Base-by-base conservation (phyloP, 2,113 vertebrate species). In the Symphodus melops region DNA sequence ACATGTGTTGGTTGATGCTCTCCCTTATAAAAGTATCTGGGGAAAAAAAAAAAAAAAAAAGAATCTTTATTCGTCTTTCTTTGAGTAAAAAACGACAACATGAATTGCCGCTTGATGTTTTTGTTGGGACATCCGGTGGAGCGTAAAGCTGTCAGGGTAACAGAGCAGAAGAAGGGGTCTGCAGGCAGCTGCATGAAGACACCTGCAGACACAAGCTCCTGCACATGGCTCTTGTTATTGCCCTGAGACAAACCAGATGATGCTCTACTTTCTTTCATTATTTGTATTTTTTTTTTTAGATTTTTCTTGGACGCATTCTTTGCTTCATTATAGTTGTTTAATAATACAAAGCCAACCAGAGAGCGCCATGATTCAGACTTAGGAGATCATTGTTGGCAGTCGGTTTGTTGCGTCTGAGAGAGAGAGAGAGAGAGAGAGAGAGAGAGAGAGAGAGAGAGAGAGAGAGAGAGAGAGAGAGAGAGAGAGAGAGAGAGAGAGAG, bases 151-250 rank as follows among this genome's bases (percentile, higher is more conserved):
- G 55, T 66, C 68, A 33, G 61, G 46, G 49, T 57, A 39, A 14
- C 44, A 33, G 23, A 41, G 67, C 19, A 25, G 0, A 20, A 42
- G 23, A 57, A 49, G 60, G 55, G 44, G 33, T 25, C 46, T 33
- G 51, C 52, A 73, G 17, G n/a, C 86, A 85, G 84, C 82, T 87
- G 83, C 28, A 75, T 17, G 59, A 77, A 72, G 57, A 44, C 66
- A 60, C 8, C 33, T 28, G 61, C 60, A 42, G 77, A 79, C 71
- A 64, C 72, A 3, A 77, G 73, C 60, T 75, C 74, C 76, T 68
- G 53, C 78, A 64, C 66, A 7, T 65, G 70, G 76, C n/a, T 49
- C 48, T 10, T 65, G 76, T 65, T 77, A 66, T 65, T 4, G 44
- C 42, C 53, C 74, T 41, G 59, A 83, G 81, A 28, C 63, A 46